phyloP scores from a whole-genome alignment of 2,113 vertebrate genomes.

The Tiliqua scincoides region DNA sequence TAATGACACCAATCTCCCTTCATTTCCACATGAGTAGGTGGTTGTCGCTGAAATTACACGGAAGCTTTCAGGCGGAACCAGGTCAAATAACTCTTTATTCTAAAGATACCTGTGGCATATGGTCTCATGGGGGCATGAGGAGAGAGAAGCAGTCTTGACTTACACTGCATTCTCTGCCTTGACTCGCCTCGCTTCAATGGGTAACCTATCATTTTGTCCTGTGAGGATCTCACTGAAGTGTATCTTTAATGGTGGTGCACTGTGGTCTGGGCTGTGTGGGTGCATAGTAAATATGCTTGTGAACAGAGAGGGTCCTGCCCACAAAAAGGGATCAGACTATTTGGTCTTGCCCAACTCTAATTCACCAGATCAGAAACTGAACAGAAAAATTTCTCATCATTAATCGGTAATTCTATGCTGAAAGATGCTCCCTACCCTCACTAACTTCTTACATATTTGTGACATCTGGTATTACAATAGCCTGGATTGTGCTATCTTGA shows the following conservation, averaged over 20 bases:
- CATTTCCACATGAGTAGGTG: neutral
- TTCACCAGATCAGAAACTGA: neutral
- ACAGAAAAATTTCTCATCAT: neutral
- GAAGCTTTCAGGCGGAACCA: neutral
- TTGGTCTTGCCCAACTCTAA: neutral
- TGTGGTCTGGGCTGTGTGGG: neutral
- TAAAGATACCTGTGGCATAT: neutral
- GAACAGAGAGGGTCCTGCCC: neutral
- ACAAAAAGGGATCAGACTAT: neutral
- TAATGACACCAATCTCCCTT: slow-evolving; percentile 5
- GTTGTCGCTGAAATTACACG: neutral
- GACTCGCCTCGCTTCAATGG: too few species aligned
- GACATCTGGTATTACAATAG: neutral
- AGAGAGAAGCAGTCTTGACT: neutral
- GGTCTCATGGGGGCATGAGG: too few species aligned
- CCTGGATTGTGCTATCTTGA: too few species aligned
- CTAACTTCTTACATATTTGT: neutral
- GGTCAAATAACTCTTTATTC: neutral
- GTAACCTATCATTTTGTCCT: neutral
- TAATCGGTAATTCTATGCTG: neutral
- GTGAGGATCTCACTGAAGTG: neutral
- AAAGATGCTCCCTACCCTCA: neutral
- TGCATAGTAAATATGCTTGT: neutral
- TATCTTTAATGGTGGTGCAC: too few species aligned
- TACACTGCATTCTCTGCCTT: neutral